Percentiles rank a stretch among this genome's conserved stretches.
Evolutionary conservation across 2,113 vertebrate genomes (phyloP).

Genomic region (Empidonax alnorum): DNA sequence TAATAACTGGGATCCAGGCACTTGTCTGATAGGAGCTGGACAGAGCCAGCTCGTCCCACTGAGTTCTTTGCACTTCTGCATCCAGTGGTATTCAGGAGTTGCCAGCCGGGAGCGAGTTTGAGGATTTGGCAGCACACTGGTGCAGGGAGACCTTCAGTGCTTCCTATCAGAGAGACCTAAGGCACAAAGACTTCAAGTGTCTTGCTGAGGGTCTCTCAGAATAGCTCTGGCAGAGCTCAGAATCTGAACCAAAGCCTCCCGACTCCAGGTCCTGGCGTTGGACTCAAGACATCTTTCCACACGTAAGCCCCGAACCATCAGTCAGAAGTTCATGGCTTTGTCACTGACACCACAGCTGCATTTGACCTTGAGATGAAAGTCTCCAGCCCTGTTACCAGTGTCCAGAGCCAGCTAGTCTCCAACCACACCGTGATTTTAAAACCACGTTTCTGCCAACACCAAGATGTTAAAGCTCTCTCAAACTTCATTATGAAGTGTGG

Average conservation of each 20-base stretch:
- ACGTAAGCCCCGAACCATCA: not conserved
- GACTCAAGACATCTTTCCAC: conserved; percentile 5
- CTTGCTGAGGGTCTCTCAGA: not conserved
- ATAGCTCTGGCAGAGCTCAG: not conserved
- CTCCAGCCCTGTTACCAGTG: conserved; percentile 37
- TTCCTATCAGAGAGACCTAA: not conserved
- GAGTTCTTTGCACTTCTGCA: not conserved
- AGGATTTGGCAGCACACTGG: not conserved
- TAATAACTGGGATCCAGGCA: not conserved
- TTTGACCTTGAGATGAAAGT: conserved; percentile 56
- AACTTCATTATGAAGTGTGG: conserved; percentile 69
- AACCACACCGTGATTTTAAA: conserved; percentile 57
- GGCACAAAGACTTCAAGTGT: not conserved
- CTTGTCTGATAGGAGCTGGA: not conserved
- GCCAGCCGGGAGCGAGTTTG: not conserved
- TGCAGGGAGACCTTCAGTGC: not conserved
- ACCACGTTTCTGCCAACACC: conserved; percentile 65
- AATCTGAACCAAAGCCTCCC: not conserved
- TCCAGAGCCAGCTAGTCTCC: conserved; percentile 47
- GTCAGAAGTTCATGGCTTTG: conserved; percentile 51
- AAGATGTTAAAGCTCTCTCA: conserved; percentile 69
- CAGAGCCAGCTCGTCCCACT: not conserved
- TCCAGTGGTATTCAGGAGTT: not conserved
- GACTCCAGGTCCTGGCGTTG: not conserved
- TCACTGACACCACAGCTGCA: conserved; percentile 43